phyloP scores from a whole-genome alignment of 1,140 invertebrate species.

The Drosophila tropicalis region DNA sequence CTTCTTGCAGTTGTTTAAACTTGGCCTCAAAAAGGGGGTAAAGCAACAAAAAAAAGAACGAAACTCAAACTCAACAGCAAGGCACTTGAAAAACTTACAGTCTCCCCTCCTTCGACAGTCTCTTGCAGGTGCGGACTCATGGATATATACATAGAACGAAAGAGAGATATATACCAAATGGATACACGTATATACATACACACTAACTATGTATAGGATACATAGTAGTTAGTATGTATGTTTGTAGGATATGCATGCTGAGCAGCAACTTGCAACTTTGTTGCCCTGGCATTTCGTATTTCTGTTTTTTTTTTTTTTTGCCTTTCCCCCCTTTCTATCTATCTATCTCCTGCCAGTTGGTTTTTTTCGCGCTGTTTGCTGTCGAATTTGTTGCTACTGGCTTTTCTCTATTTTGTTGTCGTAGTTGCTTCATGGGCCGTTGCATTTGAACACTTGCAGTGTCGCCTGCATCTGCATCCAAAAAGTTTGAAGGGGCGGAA shows the following conservation, averaged over 20 bases:
- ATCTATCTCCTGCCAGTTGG: constrained; percentile 21
- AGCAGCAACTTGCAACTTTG: constrained; percentile 63
- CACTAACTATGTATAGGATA: constrained; percentile 6
- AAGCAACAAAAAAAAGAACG: constrained; percentile 7
- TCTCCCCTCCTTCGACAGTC: neutral
- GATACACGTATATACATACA: constrained; percentile 21
- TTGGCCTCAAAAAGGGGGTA: constrained; percentile 37
- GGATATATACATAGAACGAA: constrained; percentile 21
- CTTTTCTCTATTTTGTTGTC: constrained; percentile 56
- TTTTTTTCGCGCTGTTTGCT: constrained; percentile 37
- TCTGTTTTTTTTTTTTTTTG: constrained; percentile 29
- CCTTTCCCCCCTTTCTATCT: constrained; percentile 2
- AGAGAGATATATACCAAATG: neutral
- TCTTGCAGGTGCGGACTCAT: constrained; percentile 44
- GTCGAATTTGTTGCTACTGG: constrained; percentile 62
- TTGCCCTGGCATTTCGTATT: constrained; percentile 46
- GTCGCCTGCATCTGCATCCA: constrained; percentile 56
- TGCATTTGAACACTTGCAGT: constrained; percentile 74
- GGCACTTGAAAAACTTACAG: constrained; percentile 52
- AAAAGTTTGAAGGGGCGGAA: constrained; percentile 25
- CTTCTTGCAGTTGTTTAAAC: constrained; percentile 52
- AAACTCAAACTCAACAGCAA: constrained; percentile 31
- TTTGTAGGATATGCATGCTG: constrained; percentile 39
- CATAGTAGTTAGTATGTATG: neutral
- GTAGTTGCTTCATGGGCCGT: constrained; percentile 69